phyloP scores from a whole-genome alignment of 2,113 vertebrate genomes.

The Osmerus eperlanus region DNA sequence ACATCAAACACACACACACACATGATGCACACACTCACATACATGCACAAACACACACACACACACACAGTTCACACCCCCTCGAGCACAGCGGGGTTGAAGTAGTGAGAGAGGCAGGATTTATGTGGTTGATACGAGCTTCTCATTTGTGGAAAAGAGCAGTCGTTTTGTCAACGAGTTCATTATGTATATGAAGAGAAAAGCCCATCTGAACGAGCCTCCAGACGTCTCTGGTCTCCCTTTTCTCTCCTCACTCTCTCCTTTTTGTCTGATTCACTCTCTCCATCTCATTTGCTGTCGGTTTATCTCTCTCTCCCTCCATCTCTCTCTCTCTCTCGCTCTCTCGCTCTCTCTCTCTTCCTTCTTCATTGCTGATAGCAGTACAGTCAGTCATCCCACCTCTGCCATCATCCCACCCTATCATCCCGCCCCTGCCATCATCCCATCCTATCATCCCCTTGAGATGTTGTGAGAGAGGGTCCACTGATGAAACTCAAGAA shows the following conservation, averaged over 20 bases:
- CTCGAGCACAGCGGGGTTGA: not conserved
- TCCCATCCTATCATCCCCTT: too few species aligned
- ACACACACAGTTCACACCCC: not conserved
- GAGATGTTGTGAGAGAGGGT: too few species aligned
- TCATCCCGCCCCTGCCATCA: too few species aligned
- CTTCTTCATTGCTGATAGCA: not conserved
- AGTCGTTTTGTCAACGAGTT: not conserved
- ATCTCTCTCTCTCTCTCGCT: not conserved
- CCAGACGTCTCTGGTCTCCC: not conserved
- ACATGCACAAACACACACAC: not conserved
- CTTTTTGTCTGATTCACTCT: too few species aligned
- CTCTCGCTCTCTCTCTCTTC: not conserved
- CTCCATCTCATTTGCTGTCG: not conserved
- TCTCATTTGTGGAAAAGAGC: not conserved
- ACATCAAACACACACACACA: not conserved
- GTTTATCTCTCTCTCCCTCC: not conserved
- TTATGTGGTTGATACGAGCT: not conserved
- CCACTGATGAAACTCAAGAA: too few species aligned
- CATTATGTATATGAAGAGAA: not conserved
- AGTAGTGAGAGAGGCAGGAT: not conserved
- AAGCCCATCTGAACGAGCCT: not conserved
- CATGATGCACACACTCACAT: not conserved
- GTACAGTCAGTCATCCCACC: too few species aligned
- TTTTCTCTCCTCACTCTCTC: not conserved
- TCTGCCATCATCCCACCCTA: too few species aligned